A percentile compares a stretch with the other conserved stretches of the same genome.
Evolutionary conservation across 2,797 vertebrate species (phyloP).

Genomic region (Naso thynnoides): DNA sequence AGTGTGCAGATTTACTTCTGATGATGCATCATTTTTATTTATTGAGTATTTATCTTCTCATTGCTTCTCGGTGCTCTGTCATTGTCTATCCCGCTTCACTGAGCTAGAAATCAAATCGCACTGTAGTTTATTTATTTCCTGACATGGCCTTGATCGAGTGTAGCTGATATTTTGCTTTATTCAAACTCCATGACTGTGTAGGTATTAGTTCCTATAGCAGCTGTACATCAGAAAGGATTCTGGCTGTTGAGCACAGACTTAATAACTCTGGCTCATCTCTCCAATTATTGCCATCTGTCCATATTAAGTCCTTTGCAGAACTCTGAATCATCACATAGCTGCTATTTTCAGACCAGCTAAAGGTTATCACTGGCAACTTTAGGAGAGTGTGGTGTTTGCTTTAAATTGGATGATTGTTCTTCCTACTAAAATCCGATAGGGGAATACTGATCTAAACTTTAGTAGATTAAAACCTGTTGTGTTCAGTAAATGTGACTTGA

Average conservation of each 20-base stretch:
- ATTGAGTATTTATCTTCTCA: neutral
- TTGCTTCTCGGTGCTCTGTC: neutral
- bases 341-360: constrained; percentile 16
- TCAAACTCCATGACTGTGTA: neutral
- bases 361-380: neutral
- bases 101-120: neutral
- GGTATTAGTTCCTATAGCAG: constrained; percentile 7
- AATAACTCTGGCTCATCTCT: constrained; percentile 2
- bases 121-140: neutral
- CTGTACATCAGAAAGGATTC: neutral
- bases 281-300: constrained; percentile 30
- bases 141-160: neutral
- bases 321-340: constrained; percentile 5
- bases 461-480: neutral
- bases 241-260: constrained; percentile 7
- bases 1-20: neutral
- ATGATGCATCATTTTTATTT: neutral
- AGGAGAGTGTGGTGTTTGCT: neutral
- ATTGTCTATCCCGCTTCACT: neutral
- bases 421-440: neutral
- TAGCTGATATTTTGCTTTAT: neutral
- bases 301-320: constrained; percentile 11
- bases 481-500: neutral
- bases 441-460: neutral
- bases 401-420: neutral